A percentile compares a stretch with the other conserved stretches of the same genome.
phyloP scores from a whole-genome alignment of 64 coral and sea anemone species.

The Pachyseris speciosa region DNA sequence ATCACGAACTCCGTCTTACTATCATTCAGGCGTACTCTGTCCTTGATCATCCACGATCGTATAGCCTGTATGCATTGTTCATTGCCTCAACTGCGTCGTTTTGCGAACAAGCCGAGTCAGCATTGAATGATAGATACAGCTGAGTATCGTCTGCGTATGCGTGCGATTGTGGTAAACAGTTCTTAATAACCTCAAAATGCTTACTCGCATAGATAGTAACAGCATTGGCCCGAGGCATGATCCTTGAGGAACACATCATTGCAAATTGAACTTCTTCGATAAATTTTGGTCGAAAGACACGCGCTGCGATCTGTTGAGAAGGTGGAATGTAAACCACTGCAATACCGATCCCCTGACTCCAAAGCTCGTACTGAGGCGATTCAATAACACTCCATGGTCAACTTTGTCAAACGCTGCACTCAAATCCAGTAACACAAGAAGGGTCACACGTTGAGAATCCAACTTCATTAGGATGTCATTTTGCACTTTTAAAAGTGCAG shows the following conservation, averaged over 20 bases:
- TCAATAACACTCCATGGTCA: constrained; percentile 18
- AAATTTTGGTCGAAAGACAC: constrained; percentile 7
- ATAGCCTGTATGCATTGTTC: constrained; percentile 14
- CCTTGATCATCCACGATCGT: constrained; percentile 2
- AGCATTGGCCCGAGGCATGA: constrained; percentile 37
- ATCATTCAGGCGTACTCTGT: background rate
- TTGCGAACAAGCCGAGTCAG: background rate
- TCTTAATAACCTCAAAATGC: constrained; percentile 3
- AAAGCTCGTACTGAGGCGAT: constrained; percentile 20
- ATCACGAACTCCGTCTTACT: constrained; percentile 10
- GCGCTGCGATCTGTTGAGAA: constrained; percentile 1
- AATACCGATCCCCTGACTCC: constrained; percentile 18
- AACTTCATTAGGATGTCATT: background rate
- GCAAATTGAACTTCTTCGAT: constrained; percentile 18
- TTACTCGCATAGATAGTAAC: constrained; percentile 32
- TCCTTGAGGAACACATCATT: constrained; percentile 39
- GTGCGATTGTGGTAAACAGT: constrained; percentile 20
- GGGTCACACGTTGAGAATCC: constrained; percentile 11
- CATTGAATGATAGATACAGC: constrained; percentile 36
- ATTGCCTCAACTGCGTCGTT: constrained; percentile 1
- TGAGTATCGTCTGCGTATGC: constrained; percentile 22
- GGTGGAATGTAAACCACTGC: constrained; percentile 28
- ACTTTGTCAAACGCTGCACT: constrained; percentile 43
- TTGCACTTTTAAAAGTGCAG: background rate
- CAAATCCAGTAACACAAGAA: constrained; percentile 19